Percentiles rank a stretch among this genome's conserved stretches.
phyloP scores from a whole-genome alignment of 1,140 invertebrate species.

The Melanaphis sacchari region DNA sequence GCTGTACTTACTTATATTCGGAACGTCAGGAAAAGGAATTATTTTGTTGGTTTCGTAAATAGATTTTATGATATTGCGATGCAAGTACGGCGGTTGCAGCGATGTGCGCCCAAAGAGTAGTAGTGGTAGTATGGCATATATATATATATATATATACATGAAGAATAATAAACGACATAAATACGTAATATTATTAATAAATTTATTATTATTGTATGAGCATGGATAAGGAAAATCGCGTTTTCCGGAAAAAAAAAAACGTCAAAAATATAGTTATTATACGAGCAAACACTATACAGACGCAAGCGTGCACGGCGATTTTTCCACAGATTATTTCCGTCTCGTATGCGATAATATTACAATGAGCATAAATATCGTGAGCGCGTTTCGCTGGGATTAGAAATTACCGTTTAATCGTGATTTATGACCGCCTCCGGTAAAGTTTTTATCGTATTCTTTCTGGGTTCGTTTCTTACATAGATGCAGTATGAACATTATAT shows the following conservation, averaged over 20 bases:
- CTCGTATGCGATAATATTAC: neutral
- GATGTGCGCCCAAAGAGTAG: neutral
- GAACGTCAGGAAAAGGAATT: neutral
- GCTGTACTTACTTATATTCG: neutral
- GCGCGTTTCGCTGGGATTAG: constrained; percentile 21
- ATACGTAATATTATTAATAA: neutral
- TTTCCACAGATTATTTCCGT: constrained; percentile 3
- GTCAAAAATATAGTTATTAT: neutral
- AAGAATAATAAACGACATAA: neutral
- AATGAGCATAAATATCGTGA: neutral
- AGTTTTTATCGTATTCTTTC: constrained; percentile 32
- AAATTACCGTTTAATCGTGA: constrained; percentile 51
- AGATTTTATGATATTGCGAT: neutral
- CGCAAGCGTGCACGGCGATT: neutral
- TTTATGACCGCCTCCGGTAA: neutral
- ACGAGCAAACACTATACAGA: neutral
- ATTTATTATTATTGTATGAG: neutral
- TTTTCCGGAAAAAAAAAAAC: neutral
- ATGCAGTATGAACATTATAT: neutral
- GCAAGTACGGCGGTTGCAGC: neutral
- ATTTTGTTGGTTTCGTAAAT: neutral
- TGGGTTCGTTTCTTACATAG: neutral
- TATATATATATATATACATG: neutral
- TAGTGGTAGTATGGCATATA: neutral
- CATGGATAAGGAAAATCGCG: neutral